Evolutionary conservation across 2,113 vertebrate species (phyloP).

Genomic region (Haemorhous mexicanus): DNA sequence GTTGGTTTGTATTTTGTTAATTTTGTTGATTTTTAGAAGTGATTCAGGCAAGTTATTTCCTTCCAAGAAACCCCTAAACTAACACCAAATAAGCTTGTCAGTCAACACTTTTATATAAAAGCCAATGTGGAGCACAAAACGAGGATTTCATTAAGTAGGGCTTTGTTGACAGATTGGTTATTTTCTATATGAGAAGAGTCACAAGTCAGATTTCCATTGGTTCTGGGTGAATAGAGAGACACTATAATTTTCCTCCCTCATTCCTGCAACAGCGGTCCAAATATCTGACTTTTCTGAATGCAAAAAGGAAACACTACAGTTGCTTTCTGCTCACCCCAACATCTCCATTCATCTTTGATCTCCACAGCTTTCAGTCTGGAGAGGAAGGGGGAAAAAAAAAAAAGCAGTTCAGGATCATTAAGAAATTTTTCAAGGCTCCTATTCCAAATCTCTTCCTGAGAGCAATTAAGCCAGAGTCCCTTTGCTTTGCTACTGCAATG

Average conservation of each 20-base stretch:
- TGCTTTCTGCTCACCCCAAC: neutral
- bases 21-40: slow-evolving; percentile 26
- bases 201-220: slow-evolving; percentile 11
- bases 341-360: neutral
- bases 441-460: neutral
- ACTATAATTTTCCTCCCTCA: neutral
- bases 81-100: slow-evolving; percentile 48
- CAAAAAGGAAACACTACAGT: neutral
- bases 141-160: slow-evolving; percentile 32
- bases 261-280: neutral
- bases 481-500: neutral
- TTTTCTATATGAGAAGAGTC: slow-evolving; percentile 27
- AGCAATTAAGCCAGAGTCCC: neutral
- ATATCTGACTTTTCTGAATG: neutral
- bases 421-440: neutral
- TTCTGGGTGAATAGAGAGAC: slow-evolving; percentile 9
- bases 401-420: neutral
- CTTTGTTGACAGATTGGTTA: slow-evolving; percentile 55
- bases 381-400: neutral
- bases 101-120: slow-evolving; percentile 63
- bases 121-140: neutral
- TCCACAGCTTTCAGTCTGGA: neutral
- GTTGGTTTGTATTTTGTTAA: neutral
- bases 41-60: neutral
- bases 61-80: slow-evolving; percentile 39